These are phyloP conservation scores for Mythimna vitellina DNA, from an alignment of 2,888 invertebrate genomes.

Conservation along the genomic window DNA sequence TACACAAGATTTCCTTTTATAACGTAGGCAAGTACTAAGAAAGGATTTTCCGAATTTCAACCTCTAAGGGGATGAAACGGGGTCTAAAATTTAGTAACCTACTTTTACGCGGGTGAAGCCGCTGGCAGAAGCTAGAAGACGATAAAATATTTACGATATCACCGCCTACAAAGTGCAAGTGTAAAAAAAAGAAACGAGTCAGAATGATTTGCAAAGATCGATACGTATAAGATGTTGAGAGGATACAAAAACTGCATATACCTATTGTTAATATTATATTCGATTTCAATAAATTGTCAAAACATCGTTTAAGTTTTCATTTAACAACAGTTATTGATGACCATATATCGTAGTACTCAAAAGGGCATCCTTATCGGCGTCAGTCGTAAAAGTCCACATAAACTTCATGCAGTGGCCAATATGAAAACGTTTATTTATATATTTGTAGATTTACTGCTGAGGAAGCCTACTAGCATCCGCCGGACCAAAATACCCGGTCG, in stretches of 20 bases:
- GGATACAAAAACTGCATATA: background rate
- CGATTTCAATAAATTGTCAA: background rate
- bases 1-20: no score
- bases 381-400: slow-evolving; percentile 76
- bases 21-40: no score
- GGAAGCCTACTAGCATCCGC: slow-evolving; percentile 85
- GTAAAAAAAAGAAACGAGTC: no score
- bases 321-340: slow-evolving; percentile 38
- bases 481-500: slow-evolving; percentile 84
- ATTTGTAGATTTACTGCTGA: slow-evolving; percentile 84
- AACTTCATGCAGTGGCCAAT: slow-evolving; percentile 72
- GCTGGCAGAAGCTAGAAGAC: background rate
- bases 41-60: no score
- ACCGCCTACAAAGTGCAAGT: background rate
- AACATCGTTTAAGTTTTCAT: slow-evolving; percentile 23
- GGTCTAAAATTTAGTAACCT: no score
- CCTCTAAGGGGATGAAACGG: no score
- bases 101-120: no score
- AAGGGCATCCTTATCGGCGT: slow-evolving; percentile 77
- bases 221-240: background rate
- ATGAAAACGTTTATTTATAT: slow-evolving; percentile 83
- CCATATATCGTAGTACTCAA: slow-evolving; percentile 61
- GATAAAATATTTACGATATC: background rate
- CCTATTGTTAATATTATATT: background rate
- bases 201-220: background rate